Evolutionary conservation across 2,797 vertebrate species (phyloP).

Genomic region (Pipistrellus nathusii): DNA sequence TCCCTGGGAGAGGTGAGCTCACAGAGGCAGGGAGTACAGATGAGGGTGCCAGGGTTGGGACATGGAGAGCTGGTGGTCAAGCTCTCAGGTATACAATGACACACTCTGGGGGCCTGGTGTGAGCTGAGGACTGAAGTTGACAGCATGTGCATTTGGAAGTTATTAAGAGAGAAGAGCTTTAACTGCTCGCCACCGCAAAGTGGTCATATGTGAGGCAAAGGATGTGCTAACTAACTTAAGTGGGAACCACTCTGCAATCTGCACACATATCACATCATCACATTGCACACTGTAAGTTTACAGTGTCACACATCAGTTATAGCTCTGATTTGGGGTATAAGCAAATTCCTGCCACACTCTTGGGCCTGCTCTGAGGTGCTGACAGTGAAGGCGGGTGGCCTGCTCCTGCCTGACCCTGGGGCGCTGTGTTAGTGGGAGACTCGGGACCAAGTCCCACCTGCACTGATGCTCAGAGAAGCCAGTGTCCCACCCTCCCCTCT

Average conservation of each 20-base stretch:
- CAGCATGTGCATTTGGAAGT: not conserved
- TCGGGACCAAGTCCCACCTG: rapidly evolving
- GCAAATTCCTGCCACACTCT: rapidly evolving
- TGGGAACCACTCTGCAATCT: not conserved
- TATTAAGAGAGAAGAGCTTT: not conserved
- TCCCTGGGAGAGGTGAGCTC: too few species aligned
- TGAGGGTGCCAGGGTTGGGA: not conserved
- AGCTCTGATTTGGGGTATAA: not conserved
- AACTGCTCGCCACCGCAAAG: not conserved
- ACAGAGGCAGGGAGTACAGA: not conserved
- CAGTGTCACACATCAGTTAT: too few species aligned
- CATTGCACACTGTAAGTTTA: rapidly evolving
- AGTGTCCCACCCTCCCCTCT: not conserved
- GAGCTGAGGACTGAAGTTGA: not conserved
- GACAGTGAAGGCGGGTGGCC: rapidly evolving
- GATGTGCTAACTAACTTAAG: not conserved
- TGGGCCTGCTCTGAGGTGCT: too few species aligned
- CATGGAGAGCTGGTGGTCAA: too few species aligned
- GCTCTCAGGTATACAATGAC: not conserved
- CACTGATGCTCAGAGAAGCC: not conserved
- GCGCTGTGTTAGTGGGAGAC: too few species aligned
- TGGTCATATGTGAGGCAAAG: not conserved
- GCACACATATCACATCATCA: not conserved
- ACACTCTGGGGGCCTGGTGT: too few species aligned
- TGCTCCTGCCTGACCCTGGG: rapidly evolving